Percentiles rank a stretch among this genome's conserved stretches.
Conservation (phyloP, 2,113 vertebrate genomes). For the Colinus virginianus region DNA sequence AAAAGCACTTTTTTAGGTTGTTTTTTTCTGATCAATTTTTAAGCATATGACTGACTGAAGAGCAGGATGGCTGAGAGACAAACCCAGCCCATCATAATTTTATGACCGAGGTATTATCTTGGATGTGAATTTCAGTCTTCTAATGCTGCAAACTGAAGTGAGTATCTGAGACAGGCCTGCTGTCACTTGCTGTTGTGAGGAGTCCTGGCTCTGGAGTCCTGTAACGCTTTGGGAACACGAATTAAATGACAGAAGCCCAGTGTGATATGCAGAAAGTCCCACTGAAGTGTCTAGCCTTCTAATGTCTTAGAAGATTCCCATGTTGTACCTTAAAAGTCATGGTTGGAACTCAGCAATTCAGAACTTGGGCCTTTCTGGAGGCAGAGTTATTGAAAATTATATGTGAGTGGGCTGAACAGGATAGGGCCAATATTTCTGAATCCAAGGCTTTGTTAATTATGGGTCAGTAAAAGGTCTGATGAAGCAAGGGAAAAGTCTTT, state of each 20-base stretch:
- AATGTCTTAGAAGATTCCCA: background rate
- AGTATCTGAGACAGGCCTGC: background rate
- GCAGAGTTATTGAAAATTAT: background rate
- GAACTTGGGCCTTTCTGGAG: background rate
- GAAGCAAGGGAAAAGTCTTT: background rate
- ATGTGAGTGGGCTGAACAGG: background rate
- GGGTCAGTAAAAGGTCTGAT: background rate
- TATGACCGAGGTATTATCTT: background rate
- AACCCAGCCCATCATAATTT: background rate
- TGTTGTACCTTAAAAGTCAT: background rate
- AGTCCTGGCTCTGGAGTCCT: background rate
- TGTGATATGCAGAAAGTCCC: background rate
- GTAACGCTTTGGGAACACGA: background rate
- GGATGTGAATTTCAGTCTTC: background rate
- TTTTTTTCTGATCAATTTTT: background rate
- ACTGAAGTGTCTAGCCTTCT: background rate
- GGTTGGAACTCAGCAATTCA: background rate
- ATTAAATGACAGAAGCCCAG: background rate
- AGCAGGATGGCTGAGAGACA: background rate
- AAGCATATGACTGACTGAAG: background rate
- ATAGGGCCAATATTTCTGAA: background rate
- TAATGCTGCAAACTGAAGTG: background rate
- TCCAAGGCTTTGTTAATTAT: background rate
- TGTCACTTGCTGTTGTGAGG: background rate
- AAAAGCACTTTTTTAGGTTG: background rate